Evolutionary conservation across 2,797 vertebrate species (phyloP).

Genomic region (Amazonetta brasiliensis): DNA sequence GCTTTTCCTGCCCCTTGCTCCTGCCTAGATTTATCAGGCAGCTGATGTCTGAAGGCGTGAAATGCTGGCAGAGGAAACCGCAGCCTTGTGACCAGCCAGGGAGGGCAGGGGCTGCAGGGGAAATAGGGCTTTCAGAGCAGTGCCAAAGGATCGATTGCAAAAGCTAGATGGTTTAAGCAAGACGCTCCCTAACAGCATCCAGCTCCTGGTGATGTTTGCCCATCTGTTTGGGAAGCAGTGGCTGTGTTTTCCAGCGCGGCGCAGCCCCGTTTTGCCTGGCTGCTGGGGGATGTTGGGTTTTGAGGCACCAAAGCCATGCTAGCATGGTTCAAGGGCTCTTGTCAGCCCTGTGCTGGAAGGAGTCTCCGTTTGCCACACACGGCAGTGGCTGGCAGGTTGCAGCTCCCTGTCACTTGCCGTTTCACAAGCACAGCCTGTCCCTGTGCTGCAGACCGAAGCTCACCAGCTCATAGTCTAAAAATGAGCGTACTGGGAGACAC

Average conservation of each 20-base stretch:
- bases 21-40: neutral
- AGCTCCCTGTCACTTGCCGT: neutral
- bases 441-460: neutral
- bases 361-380: neutral
- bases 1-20: neutral
- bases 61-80: neutral
- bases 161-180: neutral
- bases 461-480: neutral
- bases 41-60: neutral
- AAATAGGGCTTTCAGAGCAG: neutral
- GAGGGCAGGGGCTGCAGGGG: neutral
- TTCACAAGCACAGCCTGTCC: neutral
- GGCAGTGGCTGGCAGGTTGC: neutral
- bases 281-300: neutral
- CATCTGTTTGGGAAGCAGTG: neutral
- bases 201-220: neutral
- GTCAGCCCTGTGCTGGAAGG: neutral
- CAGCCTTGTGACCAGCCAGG: neutral
- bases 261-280: neutral
- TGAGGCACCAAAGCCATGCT: neutral
- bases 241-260: neutral
- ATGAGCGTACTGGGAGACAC: rapidly evolving
- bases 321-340: neutral
- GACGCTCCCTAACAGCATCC: rapidly evolving
- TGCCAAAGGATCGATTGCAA: neutral